Evolutionary conservation across 2,113 vertebrate species (phyloP).

Genomic region (Apteryx mantelli): DNA sequence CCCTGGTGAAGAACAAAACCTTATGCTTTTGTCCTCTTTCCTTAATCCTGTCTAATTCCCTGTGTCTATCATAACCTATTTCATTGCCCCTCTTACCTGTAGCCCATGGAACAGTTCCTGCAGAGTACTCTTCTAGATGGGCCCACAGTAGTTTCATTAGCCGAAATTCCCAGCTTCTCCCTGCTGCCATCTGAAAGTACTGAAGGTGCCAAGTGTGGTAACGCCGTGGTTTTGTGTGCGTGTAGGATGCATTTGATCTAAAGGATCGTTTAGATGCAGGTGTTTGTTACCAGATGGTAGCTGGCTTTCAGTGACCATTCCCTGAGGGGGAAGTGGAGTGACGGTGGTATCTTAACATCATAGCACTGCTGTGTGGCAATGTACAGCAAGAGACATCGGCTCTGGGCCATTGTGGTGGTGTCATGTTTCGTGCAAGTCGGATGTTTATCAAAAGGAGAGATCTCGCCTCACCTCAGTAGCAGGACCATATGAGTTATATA

Average conservation of each 20-base stretch:
- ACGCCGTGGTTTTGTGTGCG: no score
- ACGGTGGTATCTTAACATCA: no score
- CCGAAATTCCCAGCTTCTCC: neutral
- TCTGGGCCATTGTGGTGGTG: neutral
- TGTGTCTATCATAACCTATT: no score
- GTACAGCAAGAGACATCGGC: no score
- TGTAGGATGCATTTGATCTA: neutral
- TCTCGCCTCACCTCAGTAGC: neutral
- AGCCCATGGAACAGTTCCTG: no score
- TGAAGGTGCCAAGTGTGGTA: neutral
- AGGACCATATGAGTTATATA: neutral
- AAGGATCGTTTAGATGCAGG: neutral
- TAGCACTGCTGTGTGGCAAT: neutral
- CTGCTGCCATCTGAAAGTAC: neutral
- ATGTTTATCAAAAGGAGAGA: neutral
- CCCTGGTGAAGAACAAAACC: no score
- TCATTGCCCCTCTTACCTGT: no score
- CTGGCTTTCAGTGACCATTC: neutral
- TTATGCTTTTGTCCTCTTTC: no score
- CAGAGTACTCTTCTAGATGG: no score
- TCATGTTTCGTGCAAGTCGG: neutral
- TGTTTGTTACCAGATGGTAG: neutral
- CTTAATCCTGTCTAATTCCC: no score
- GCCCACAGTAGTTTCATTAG: no score
- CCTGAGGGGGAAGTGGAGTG: neutral